These are phyloP conservation scores for Sinotaia quadrata DNA, from an alignment of 2,888 invertebrate genomes.

Conservation along the genomic window DNA sequence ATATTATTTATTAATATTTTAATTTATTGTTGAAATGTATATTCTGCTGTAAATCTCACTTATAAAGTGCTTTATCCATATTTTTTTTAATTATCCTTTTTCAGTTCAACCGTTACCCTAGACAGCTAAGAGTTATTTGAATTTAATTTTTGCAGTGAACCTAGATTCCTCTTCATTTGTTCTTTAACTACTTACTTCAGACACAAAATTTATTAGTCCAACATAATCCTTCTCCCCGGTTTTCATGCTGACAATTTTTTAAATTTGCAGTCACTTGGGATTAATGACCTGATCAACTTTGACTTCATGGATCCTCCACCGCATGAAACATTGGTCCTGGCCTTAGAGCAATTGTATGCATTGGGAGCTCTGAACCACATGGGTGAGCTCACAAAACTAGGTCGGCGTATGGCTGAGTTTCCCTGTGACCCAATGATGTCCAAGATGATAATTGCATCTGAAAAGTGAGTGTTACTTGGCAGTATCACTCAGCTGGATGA, in stretches of 20 bases:
- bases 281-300: slow-evolving; percentile 97
- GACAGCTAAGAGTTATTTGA: too few species aligned
- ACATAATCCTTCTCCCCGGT: not conserved
- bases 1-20: not conserved
- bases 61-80: not conserved
- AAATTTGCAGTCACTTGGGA: slow-evolving; percentile 77
- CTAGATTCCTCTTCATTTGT: too few species aligned
- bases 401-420: slow-evolving; percentile 98
- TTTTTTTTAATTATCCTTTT: not conserved
- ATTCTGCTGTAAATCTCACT: not conserved
- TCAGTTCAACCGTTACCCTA: too few species aligned
- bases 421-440: slow-evolving; percentile 99
- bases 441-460: slow-evolving; percentile 97
- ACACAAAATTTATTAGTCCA: not conserved
- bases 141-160: too few species aligned
- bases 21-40: not conserved
- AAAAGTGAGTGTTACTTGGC: slow-evolving; percentile 88
- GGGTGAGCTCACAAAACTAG: slow-evolving; percentile 96
- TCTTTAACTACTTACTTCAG: too few species aligned
- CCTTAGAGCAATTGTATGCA: slow-evolving; percentile 97
- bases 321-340: slow-evolving; percentile 78
- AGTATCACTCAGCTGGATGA: too few species aligned
- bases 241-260: not conserved
- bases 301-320: slow-evolving; percentile 98
- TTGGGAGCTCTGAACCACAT: slow-evolving; percentile 97